These are phyloP conservation scores for Sebastes steindachneri DNA, from an alignment of 2,797 vertebrate species.

Conservation along the genomic window DNA sequence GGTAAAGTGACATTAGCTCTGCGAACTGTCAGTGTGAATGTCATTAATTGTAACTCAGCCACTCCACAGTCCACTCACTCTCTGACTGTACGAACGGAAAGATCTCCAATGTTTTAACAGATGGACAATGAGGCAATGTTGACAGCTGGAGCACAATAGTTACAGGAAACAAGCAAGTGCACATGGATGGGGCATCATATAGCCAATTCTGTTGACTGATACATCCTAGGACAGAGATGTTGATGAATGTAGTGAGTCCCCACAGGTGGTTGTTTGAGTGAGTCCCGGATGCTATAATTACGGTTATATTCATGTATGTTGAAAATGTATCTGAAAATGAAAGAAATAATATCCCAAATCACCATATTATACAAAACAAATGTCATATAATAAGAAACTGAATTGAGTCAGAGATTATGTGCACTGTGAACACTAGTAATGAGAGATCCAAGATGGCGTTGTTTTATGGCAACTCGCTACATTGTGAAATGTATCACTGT, in stretches of 20 bases:
- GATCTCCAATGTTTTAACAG: not conserved
- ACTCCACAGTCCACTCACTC: not conserved
- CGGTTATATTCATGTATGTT: not conserved
- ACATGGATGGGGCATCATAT: not conserved
- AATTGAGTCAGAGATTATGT: too few species aligned
- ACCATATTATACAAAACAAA: too few species aligned
- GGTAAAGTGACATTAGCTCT: constrained; percentile 15
- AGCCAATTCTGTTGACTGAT: not conserved
- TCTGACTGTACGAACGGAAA: not conserved
- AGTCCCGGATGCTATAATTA: not conserved
- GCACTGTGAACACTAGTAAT: too few species aligned
- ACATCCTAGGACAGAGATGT: not conserved
- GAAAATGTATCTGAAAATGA: too few species aligned
- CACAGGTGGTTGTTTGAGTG: not conserved
- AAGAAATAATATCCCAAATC: too few species aligned
- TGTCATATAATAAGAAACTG: too few species aligned
- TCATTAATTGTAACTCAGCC: constrained; percentile 2
- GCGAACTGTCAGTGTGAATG: not conserved
- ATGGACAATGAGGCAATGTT: not conserved
- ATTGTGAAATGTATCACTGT: too few species aligned
- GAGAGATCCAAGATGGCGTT: too few species aligned
- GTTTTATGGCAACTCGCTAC: too few species aligned
- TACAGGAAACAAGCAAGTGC: not conserved
- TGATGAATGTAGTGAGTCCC: not conserved
- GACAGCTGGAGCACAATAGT: constrained; percentile 9